phyloP scores from a whole-genome alignment of 2,888 invertebrate species.

The Phyllotreta striolata region DNA sequence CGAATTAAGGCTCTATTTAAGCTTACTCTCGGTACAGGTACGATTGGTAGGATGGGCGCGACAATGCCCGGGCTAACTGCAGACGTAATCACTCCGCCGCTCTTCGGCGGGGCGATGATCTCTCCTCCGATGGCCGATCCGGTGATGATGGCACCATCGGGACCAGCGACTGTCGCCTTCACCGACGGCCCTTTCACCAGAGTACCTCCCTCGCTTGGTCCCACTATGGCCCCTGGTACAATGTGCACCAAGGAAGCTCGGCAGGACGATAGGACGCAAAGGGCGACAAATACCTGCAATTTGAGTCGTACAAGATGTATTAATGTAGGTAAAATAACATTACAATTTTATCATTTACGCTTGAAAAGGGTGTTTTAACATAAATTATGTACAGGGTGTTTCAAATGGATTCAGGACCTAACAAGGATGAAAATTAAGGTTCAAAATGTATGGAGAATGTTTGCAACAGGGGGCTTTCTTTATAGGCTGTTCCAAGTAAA shows the following conservation, averaged over 20 bases:
- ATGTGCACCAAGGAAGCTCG: conserved; percentile 40
- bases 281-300: conserved; percentile 18
- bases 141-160: conserved; percentile 60
- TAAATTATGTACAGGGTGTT: too few relatives aligned
- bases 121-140: conserved; percentile 54
- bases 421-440: too few relatives aligned
- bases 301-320: too few relatives aligned
- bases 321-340: too few relatives aligned
- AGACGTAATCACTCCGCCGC: conserved; percentile 39
- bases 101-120: conserved; percentile 31
- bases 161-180: conserved; percentile 45
- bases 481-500: too few relatives aligned
- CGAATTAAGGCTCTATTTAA: not conserved
- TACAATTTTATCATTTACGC: too few relatives aligned
- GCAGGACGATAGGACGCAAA: conserved; percentile 5
- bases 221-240: conserved; percentile 34
- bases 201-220: conserved; percentile 25
- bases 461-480: too few relatives aligned
- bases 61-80: conserved; percentile 44
- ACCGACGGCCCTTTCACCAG: conserved; percentile 46
- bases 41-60: conserved; percentile 36
- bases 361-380: too few relatives aligned
- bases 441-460: too few relatives aligned
- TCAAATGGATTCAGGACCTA: too few relatives aligned
- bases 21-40: conserved; percentile 15